Percentiles rank a stretch among this genome's conserved stretches.
phyloP scores from a whole-genome alignment of 2,113 vertebrate genomes.

The Parus major region DNA sequence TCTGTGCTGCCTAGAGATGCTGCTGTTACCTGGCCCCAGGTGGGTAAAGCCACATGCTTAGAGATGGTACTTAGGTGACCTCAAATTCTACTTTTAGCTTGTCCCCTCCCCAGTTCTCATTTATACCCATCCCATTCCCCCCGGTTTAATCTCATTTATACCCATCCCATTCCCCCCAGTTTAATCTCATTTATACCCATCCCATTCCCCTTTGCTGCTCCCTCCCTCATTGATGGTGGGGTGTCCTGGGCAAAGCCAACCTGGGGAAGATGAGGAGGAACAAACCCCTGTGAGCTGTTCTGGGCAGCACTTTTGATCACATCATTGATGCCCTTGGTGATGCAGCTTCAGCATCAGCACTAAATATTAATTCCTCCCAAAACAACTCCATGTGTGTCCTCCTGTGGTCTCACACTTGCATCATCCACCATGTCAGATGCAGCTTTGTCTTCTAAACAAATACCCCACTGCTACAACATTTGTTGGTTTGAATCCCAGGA shows the following conservation, averaged over 20 bases:
- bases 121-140: not conserved
- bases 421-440: not conserved
- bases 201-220: not conserved
- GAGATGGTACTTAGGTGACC: not conserved
- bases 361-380: not conserved
- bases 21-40: not conserved
- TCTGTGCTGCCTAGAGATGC: not conserved
- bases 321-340: fast-evolving
- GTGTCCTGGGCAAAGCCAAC: not conserved
- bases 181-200: not conserved
- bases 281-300: not conserved
- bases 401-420: not conserved
- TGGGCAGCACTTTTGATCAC: not conserved
- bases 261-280: not conserved
- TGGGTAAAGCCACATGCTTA: not conserved
- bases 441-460: not conserved
- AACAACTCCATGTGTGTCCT: not conserved
- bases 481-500: not conserved
- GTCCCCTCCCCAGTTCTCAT: not conserved
- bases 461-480: not conserved
- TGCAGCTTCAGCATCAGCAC: not conserved
- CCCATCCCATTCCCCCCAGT: not conserved
- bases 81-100: not conserved
- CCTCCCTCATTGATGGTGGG: fast-evolving
- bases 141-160: not conserved